These are phyloP conservation scores for Engraulis encrasicolus DNA, from an alignment of 2,113 vertebrate genomes.

Conservation along the genomic window DNA sequence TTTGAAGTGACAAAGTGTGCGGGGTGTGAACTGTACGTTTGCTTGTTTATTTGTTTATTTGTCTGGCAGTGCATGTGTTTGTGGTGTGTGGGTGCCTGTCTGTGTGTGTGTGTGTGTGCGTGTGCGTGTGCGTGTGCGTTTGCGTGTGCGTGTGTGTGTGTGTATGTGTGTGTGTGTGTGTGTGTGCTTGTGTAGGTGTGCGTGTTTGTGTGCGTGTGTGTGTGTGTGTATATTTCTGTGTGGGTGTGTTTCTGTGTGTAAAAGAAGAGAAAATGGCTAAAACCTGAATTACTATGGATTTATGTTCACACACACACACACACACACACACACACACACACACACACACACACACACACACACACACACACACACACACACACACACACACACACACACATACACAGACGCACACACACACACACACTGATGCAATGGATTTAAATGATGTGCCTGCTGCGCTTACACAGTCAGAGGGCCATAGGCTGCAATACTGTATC, in stretches of 20 bases:
- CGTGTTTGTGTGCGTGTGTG: too few species aligned
- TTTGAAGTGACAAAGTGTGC: constrained; percentile 36
- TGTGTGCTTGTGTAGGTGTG: too few species aligned
- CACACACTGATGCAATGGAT: too few species aligned
- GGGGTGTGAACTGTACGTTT: too few species aligned
- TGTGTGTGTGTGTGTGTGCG: too few species aligned
- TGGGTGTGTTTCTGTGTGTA: too few species aligned
- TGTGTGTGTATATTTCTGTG: too few species aligned
- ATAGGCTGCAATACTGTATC: constrained; percentile 39
- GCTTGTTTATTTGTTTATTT: too few species aligned
- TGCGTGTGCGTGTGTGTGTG: background rate
- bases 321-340: constrained; percentile 35
- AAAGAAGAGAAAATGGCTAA: constrained; percentile 35
- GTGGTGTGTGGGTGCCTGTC: too few species aligned
- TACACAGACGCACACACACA: constrained; percentile 32
- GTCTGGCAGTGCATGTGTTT: too few species aligned
- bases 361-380: background rate
- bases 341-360: constrained; percentile 33
- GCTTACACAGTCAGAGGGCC: constrained; percentile 56
- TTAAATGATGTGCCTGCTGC: constrained; percentile 27
- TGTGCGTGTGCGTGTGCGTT: constrained; percentile 8
- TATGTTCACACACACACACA: background rate
- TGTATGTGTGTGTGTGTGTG: too few species aligned
- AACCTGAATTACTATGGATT: constrained; percentile 39
- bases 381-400: constrained; percentile 18